These are phyloP conservation scores for Glaucidium brasilianum DNA, from an alignment of 2,113 vertebrate species.

Conservation along the genomic window DNA sequence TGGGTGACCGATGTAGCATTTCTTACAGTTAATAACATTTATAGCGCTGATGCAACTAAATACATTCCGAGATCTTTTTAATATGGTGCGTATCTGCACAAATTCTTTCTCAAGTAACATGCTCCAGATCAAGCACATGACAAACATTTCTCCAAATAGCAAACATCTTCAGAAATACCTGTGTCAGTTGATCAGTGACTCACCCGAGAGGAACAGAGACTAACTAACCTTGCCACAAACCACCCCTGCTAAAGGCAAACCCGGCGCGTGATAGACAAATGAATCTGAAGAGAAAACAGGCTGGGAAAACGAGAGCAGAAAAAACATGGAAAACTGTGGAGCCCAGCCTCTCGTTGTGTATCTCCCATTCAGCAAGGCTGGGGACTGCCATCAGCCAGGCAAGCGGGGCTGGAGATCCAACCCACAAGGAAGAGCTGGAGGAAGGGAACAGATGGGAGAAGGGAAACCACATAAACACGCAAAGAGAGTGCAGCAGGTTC, in stretches of 20 bases:
- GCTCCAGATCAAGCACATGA: background rate
- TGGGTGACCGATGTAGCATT: accelerated
- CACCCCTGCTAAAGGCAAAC: background rate
- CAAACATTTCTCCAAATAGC: background rate
- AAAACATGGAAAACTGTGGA: background rate
- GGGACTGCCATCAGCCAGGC: background rate
- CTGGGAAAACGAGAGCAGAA: background rate
- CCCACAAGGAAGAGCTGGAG: background rate
- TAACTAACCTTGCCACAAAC: background rate
- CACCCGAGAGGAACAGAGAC: background rate
- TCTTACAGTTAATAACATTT: too few relatives aligned
- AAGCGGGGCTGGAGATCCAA: background rate
- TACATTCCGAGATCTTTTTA: background rate
- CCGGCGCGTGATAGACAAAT: background rate
- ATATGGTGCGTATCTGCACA: background rate
- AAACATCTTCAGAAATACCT: background rate
- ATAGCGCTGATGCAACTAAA: background rate
- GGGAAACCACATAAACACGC: background rate
- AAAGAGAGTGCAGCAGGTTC: background rate
- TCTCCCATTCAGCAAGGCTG: background rate
- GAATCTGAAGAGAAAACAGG: background rate
- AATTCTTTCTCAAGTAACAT: background rate
- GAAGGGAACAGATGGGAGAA: constrained; percentile 34
- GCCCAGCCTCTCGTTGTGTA: accelerated
- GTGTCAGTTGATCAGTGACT: background rate